These are phyloP conservation scores for Phalangium opilio DNA, from an alignment of 2,888 invertebrate genomes.

Conservation along the genomic window DNA sequence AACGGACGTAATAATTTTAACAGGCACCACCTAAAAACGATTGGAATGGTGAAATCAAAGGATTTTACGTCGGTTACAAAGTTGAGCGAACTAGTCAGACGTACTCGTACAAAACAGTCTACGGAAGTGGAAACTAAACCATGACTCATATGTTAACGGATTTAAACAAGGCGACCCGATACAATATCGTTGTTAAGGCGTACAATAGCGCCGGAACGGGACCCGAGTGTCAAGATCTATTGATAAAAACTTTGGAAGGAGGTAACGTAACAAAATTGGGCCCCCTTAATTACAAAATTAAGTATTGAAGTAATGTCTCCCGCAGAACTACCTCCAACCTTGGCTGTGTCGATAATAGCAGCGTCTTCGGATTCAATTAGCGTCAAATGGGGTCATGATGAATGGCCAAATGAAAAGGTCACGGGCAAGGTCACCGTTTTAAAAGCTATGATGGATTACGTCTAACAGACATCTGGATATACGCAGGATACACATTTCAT, in stretches of 20 bases:
- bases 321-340: conserved; percentile 13
- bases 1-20: no score
- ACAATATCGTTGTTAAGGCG: conserved; percentile 21
- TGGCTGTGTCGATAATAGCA: conserved; percentile 10
- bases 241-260: conserved; percentile 19
- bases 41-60: conserved; percentile 21
- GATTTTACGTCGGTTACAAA: conserved; percentile 21
- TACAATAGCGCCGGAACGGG: conserved; percentile 22
- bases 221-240: conserved; percentile 19
- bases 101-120: conserved; percentile 19
- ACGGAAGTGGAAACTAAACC: conserved; percentile 12
- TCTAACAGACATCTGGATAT: neutral
- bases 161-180: conserved; percentile 19
- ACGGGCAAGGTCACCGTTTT: conserved; percentile 8
- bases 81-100: conserved; percentile 14
- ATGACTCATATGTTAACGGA: conserved; percentile 17
- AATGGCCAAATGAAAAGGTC: conserved; percentile 9
- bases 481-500: conserved; percentile 17
- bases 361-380: conserved; percentile 14
- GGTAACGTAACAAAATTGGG: conserved; percentile 9
- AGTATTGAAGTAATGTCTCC: neutral
- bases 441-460: neutral
- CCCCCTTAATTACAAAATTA: neutral
- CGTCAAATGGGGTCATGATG: conserved; percentile 13
- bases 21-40: conserved; percentile 18